Evolutionary conservation across 2,888 invertebrate species (phyloP).

Genomic region (Acanthosepion lycidas): DNA sequence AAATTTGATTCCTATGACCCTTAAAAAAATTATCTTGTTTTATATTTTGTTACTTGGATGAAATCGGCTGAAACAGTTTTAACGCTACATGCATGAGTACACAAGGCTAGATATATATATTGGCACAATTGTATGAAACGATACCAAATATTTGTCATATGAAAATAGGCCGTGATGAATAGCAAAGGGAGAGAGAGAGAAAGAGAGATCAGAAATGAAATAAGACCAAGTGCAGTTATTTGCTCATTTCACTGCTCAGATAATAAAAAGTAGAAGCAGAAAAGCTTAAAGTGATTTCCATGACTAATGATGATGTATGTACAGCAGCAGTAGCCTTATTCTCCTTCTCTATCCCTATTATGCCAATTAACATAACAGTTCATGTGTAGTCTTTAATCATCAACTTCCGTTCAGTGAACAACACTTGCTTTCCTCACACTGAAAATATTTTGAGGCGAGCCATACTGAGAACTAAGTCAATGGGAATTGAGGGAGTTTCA

Average conservation of each 20-base stretch:
- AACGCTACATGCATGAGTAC: too few relatives aligned
- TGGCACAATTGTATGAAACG: neutral
- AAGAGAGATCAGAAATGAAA: neutral
- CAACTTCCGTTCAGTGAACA: neutral
- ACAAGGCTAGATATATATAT: too few relatives aligned
- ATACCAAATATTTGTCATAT: neutral
- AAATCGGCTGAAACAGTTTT: too few relatives aligned
- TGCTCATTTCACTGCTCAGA: neutral
- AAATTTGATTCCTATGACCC: too few relatives aligned
- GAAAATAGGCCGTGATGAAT: neutral
- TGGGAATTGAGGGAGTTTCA: neutral
- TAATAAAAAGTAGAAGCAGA: neutral
- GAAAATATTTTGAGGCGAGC: neutral
- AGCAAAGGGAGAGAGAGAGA: neutral
- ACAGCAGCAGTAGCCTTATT: neutral
- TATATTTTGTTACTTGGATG: too few relatives aligned
- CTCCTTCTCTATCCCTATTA: neutral
- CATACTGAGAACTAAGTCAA: neutral
- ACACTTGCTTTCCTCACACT: neutral
- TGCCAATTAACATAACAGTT: constrained; percentile 18
- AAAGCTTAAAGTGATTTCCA: constrained; percentile 20
- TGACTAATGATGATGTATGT: constrained; percentile 9
- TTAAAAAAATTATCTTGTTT: too few relatives aligned
- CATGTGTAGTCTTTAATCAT: constrained; percentile 18
- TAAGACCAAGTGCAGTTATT: neutral